These are phyloP conservation scores for Cyanoliseus patagonus DNA, from an alignment of 2,113 vertebrate genomes.

Conservation along the genomic window DNA sequence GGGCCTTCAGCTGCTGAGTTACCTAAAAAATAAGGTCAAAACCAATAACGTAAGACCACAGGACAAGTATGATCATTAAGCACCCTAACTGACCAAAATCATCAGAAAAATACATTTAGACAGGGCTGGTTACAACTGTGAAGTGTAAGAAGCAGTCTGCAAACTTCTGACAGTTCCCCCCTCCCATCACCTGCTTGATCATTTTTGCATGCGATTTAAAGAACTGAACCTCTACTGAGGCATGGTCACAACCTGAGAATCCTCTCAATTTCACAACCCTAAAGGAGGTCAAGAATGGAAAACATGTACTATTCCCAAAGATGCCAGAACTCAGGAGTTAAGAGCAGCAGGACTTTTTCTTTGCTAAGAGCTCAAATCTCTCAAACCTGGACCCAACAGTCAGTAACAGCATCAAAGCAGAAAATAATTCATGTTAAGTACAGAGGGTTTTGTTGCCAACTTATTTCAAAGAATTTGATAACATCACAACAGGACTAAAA, in stretches of 20 bases:
- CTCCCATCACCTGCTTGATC: background rate
- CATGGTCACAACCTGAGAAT: background rate
- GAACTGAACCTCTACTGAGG: background rate
- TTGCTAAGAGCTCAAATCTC: background rate
- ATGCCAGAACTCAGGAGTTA: background rate
- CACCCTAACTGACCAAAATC: background rate
- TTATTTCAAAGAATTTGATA: background rate
- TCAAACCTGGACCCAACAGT: background rate
- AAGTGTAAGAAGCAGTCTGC: background rate
- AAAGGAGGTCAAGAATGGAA: background rate
- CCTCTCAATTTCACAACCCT: background rate
- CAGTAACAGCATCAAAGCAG: background rate
- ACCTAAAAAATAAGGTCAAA: constrained; percentile 78
- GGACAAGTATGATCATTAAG: background rate
- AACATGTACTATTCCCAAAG: rapidly evolving
- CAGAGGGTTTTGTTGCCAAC: background rate
- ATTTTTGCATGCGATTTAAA: background rate
- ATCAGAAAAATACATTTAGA: background rate
- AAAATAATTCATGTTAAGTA: background rate
- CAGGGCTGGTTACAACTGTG: background rate
- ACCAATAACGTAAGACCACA: background rate
- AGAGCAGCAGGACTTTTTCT: background rate
- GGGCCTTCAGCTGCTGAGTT: constrained; percentile 94
- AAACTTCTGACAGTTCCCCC: background rate
- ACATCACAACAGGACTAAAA: background rate